These are phyloP conservation scores for Anguilla anguilla DNA, from an alignment of 2,797 vertebrate species.

Conservation along the genomic window DNA sequence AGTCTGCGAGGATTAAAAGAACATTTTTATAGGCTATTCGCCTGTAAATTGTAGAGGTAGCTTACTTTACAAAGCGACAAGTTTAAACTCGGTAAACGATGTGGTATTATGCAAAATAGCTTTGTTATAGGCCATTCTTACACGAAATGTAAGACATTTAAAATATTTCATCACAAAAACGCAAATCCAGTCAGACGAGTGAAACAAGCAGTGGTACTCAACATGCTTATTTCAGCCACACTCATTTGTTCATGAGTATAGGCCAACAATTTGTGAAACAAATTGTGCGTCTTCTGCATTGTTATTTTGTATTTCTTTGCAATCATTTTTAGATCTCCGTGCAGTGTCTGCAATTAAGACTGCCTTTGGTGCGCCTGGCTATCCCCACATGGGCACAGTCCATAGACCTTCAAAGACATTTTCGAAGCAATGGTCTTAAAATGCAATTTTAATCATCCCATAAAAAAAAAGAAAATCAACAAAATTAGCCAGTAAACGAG, in stretches of 20 bases:
- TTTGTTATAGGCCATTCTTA: background rate
- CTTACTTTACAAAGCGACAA: background rate
- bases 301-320: background rate
- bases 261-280: background rate
- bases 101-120: no score
- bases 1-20: no score
- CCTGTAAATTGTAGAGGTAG: no score
- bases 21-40: no score
- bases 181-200: background rate
- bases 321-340: background rate
- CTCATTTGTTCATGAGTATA: background rate
- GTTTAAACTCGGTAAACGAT: background rate
- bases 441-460: background rate
- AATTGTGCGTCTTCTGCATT: background rate
- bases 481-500: background rate
- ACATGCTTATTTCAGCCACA: background rate
- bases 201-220: background rate
- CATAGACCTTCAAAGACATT: background rate
- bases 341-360: background rate
- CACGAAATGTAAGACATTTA: background rate
- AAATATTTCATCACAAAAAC: background rate
- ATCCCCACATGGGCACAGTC: background rate
- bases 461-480: background rate
- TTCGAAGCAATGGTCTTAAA: background rate
- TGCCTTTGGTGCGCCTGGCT: constrained; percentile 3